Evolutionary conservation across 2,888 invertebrate genomes (phyloP).

Genomic region (Cheilosia pagana): DNA sequence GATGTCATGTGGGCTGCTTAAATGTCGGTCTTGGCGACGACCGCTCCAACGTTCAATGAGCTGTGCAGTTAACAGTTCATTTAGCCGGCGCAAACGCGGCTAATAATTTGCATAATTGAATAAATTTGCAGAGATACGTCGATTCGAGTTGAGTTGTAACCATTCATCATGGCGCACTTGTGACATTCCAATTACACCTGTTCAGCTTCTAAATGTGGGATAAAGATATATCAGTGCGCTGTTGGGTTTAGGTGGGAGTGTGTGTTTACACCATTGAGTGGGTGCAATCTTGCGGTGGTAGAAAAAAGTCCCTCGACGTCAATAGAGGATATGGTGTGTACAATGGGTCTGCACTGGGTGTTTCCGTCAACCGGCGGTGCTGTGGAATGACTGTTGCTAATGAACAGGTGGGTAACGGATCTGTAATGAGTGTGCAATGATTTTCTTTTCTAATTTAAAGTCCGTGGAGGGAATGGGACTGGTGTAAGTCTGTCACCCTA

Average conservation of each 20-base stretch:
- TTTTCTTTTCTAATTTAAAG: too few relatives aligned
- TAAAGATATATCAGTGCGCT: slow-evolving; percentile 34
- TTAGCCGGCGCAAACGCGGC: slow-evolving; percentile 19
- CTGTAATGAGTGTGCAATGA: too few relatives aligned
- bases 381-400: background rate
- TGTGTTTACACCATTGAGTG: slow-evolving; percentile 28
- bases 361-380: background rate
- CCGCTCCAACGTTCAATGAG: slow-evolving; percentile 21
- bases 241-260: slow-evolving; percentile 9
- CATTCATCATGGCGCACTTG: slow-evolving; percentile 71
- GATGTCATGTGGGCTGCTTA: slow-evolving; percentile 47
- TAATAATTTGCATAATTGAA: slow-evolving; percentile 71
- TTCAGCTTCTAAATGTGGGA: slow-evolving; percentile 62
- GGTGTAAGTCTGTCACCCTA: too few relatives aligned
- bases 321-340: background rate
- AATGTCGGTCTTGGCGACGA: slow-evolving; percentile 40
- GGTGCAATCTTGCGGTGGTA: slow-evolving; percentile 21
- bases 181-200: slow-evolving; percentile 74
- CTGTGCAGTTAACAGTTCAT: slow-evolving; percentile 63
- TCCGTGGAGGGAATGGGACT: too few relatives aligned
- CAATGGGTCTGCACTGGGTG: slow-evolving; percentile 11
- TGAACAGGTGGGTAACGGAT: background rate
- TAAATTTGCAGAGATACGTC: slow-evolving; percentile 58
- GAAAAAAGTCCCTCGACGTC: background rate
- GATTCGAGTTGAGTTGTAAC: slow-evolving; percentile 62